Base-by-base conservation (phyloP, 2,888 invertebrate species). In the Athetis lepigone region DNA sequence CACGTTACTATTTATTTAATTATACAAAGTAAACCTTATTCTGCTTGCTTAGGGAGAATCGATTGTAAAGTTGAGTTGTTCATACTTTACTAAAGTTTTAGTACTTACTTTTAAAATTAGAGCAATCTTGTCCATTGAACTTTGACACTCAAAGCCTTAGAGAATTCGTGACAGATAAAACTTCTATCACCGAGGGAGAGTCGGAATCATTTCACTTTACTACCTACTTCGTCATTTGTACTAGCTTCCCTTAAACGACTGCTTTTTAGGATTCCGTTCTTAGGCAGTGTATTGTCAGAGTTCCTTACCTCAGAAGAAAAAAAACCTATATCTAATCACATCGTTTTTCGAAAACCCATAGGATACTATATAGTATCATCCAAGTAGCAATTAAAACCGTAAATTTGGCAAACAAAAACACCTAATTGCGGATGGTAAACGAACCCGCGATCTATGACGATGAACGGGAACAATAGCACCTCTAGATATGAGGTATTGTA, bases 131-230 rank as follows among this genome's bases (percentile, higher is more conserved):
- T 47, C 47, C 36, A 58, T 64, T 29, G 27, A 60, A 56, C 47
- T 47, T 75, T 82, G 86, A 87, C 88, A 87, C 82, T 82, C 71
- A 86, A 86, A 87, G 74, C 83, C 83, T 80, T 64, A 2, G 82
- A 85, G 75, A 85, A 85, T 80, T 80, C 75, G 82, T 82, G 85
- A 80, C 86, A 84, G 71, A 81, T 80, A 76, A 88, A 90, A 91
- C 84, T 90, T 90, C 75, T 79, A 81, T 86, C 82, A 84, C 68
- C 88, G 59, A 33, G 86, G 87, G 87, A 89, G 80, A 79, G 64
- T 80, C 83, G 75, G 82, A 86, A 87, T 85, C 86, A 85, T 86
- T 88, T 84, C 86, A 85, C 79, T 86, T 89, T 84, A 82, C 79
- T 82, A 79, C 79, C 75, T 75, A 76, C 86, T 88, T 82, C 80